Base-by-base conservation (phyloP, 1,140 invertebrate species). In the Limonius californicus region DNA sequence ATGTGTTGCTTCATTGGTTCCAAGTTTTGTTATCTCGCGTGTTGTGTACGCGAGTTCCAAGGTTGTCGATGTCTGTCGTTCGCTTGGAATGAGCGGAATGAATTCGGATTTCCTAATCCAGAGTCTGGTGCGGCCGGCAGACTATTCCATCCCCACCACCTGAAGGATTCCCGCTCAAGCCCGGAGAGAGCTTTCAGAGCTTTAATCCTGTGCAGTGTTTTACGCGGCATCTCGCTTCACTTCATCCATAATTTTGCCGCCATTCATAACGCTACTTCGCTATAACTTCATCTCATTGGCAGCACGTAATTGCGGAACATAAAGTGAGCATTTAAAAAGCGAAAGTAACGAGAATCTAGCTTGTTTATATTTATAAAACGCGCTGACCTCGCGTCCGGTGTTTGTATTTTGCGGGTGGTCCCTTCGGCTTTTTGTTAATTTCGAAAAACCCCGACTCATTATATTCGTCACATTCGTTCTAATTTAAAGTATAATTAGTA, bases 401-500 rank as follows among this genome's bases (percentile, higher is more conserved):
- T 39, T 39, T 39, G 2, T 12, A 39, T 39, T 39, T 39, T 39
- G 45, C 20, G 16, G 45, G 45, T 50, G 45, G 45, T 50, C 45
- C 45, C 16, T 18, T 19, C n/a, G 9, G 16, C 14, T 50, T 50
- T 50, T 50, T 50, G 45, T 50, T 21, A 60, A 60, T 60, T 53
- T 30, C 23, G 19, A 35, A 32, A 60, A 35, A 60, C 1, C 16
- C 16, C 20, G 2, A 50, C 57, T 59, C 57, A 59, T 59, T 59
- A 59, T 47, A 60, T 16, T 54, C 59, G 35, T 60, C 39, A 54
- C 42, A 60, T 62, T 54, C 60, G 18, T 62, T 61, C 54, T 62
- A 62, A 62, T 62, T 62, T 54, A 56, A 56, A 53, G 54, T 35
- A 35, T 62, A 62, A 62, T 62, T 62, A 62, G 60, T 62, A 47